Base-by-base conservation (phyloP, 2,113 vertebrate genomes). In the Pipra filicauda region DNA sequence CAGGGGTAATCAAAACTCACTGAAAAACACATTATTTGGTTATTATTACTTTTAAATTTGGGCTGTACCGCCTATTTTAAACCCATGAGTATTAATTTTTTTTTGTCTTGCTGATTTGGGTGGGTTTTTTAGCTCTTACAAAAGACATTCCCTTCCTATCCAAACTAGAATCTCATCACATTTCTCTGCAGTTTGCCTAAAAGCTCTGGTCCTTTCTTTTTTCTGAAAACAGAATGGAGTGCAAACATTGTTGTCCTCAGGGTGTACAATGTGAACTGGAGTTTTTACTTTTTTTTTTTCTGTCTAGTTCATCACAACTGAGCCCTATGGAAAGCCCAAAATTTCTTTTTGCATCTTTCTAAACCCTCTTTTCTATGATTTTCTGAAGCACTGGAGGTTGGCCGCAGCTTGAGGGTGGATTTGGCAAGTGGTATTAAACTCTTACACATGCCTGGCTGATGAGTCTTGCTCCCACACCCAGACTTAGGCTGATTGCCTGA, bases 401-500 rank as follows among this genome's bases (percentile, higher is more conserved):
- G 58, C 62, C 58, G 16, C 90, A 35, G 64, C 49, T 61, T 27
- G 5, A 41, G 64, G 73, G 81, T 87, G 85, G 81, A 57, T 95
- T 87, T 94, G 92, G 85, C 80, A 89, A 59, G 67, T 33, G 54
- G 10, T 39, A 12, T 44, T 43, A 13, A 24, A 76, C 54, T 11
- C 9, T 41, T 52, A 66, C 58, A 35, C 52, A 73, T 86, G 80
- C 90, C 76, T 89, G 77, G 65, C 37, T 89, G 77, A 49, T 77
- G 80, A 95, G 43, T 73, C 44, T 59, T 43, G 73, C 69, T 96
- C 46, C 77, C 88, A 94, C 94, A 81, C 77, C 85, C 90, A 80
- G 64, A 57, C 12, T 35, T 17, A 43, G 80, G 80, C 76, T 76
- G 72, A 51, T 69, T 88, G 84, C 92, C 72, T 84, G 67, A 30